Evolutionary conservation across 2,113 vertebrate genomes (phyloP), one percentile per base, ranked within the genome.

Genomic region (Limanda limanda): DNA sequence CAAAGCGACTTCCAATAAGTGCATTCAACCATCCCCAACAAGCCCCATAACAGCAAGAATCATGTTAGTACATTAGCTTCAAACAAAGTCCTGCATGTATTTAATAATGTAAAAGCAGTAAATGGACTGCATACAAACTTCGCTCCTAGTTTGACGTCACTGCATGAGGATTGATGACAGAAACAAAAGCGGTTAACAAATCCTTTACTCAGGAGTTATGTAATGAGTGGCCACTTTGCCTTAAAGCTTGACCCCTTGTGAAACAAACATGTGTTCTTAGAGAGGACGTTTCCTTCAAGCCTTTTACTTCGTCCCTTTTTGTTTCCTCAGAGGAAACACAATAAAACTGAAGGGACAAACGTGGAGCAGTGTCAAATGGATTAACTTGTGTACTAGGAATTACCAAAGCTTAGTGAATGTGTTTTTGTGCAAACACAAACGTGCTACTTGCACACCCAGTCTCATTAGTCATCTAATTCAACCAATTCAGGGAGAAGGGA

Each of bases 181-280:
- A 72, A 65, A 65, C 25, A 76, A 62, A 67, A 66, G 24, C n/a
- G 21, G 55, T 45, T 24, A 79, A 68, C 37, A 81, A 76, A 79
- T 73, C 61, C 64, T 74, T 37, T 10, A 61, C 66, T 21, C 24
- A 68, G 23, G 48, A 45, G 54, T 85, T 86, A 86, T 79, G 69
- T 68, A 87, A 89, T 69, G 47, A 60, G 24, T 14, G 71, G 55
- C 23, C 31, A 71, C 82, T 78, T 58, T 64, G 79, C 68, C 78
- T 74, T 74, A 45, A 72, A 86, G 76, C 76, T 35, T 23, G 25
- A 81, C 76, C 45, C 84, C 48, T 20, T 1, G 48, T 18, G 25
- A 79, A 73, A 74, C 4, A 1, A 79, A 72, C 56, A 15, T 4
- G 2, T 74, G 17, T 69, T 55, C 31, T 59, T 55, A 57, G 76